Base-by-base conservation (phyloP, 2,113 vertebrate genomes). In the Elanus axillaris region DNA sequence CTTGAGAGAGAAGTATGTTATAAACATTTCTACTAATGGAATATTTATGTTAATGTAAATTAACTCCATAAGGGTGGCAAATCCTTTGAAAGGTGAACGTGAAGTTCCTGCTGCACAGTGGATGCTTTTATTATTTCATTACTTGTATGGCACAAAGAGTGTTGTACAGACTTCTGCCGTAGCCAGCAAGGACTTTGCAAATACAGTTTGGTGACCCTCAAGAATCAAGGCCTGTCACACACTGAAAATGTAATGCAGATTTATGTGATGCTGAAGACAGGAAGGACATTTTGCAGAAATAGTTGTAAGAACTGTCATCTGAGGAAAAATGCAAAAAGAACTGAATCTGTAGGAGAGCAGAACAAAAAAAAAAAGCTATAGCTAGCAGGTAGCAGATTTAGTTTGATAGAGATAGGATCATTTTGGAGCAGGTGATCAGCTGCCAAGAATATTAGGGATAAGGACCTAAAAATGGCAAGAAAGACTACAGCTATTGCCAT, bases 41-140 rank as follows among this genome's bases (percentile, higher is more conserved):
- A 86, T 93, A 96, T 97, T 97, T 95, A 96, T 96, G 95, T 94
- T 96, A 96, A 97, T 96, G 93, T 93, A 96, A 93, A 96, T 97
- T 94, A 94, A 97, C 77, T 93, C 93, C 77, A 32, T 95, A 82
- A 95, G 79, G 58, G 45, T 86, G 68, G 62, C 31, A 77, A 86
- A 81, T 87, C 67, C 86, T 93, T 95, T 92, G 89, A 94, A 97
- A 94, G 92, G 92, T 91, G 90, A 89, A 80, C 10, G 7, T 77
- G 56, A 60, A 86, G 64, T 74, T 95, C 56, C 60, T 64, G 52
- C 60, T 88, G 67, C 90, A 94, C 20, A 48, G 55, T 42, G 60
- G 34, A 68, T 73, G 56, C 15, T 84, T 88, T 84, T 72, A 56
- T 71, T 83, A 48, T 93, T 93, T 93, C 2, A 1, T 85, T 83